These are phyloP conservation scores for Drosophila algonquin DNA, from an alignment of 2,888 invertebrate genomes.

Conservation along the genomic window DNA sequence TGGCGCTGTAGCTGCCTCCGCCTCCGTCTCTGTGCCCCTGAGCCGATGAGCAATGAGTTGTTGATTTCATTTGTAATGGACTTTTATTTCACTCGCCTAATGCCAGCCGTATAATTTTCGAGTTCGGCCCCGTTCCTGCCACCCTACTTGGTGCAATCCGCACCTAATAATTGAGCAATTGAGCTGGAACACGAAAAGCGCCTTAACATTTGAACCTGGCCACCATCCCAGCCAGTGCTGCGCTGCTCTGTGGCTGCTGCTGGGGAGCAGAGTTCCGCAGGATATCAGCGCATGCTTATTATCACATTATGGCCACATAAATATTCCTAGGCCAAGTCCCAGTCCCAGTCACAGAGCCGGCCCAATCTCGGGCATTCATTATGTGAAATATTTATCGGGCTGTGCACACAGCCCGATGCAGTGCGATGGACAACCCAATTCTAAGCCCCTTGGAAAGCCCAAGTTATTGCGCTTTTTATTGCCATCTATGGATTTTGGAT, in stretches of 20 bases:
- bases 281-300: constrained; percentile 78
- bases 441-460: constrained; percentile 6
- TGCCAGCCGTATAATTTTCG: constrained; percentile 70
- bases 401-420: constrained; percentile 13
- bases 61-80: constrained; percentile 79
- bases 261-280: constrained; percentile 72
- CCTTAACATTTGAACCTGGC: constrained; percentile 77
- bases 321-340: constrained; percentile 75
- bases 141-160: constrained; percentile 29
- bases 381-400: constrained; percentile 53
- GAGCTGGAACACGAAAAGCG: constrained; percentile 78
- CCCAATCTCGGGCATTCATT: constrained; percentile 57
- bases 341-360: constrained; percentile 5
- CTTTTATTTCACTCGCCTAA: constrained; percentile 78
- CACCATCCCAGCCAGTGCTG: constrained; percentile 5
- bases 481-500: constrained; percentile 21
- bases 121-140: constrained; percentile 26
- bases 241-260: constrained; percentile 7
- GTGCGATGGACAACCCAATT: constrained; percentile 42
- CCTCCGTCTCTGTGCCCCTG: constrained; percentile 17
- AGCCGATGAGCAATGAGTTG: constrained; percentile 79
- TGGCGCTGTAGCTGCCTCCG: constrained; percentile 22
- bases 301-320: constrained; percentile 75
- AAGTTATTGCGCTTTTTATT: constrained; percentile 52
- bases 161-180: constrained; percentile 77